Conservation (phyloP, 2,797 vertebrate species). For the Acanthopagrus latus region DNA sequence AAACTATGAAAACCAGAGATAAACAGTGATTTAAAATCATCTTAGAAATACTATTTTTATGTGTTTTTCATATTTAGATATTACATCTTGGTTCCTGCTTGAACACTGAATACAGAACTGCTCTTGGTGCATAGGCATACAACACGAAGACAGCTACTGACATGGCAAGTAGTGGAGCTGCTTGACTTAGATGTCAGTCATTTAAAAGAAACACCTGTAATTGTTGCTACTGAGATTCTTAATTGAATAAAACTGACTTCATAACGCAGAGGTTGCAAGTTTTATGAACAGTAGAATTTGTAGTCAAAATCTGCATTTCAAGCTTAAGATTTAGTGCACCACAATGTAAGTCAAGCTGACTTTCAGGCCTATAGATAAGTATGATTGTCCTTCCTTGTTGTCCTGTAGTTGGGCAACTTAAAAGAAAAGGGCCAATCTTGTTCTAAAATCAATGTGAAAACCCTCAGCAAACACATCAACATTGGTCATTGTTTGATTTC, state of each 20-base stretch:
- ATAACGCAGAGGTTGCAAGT: no score
- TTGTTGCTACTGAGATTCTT: background rate
- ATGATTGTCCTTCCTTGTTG: background rate
- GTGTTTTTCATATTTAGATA: conserved; percentile 49
- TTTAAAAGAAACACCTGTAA: conserved; percentile 11
- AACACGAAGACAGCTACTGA: conserved; percentile 26
- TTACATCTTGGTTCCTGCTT: conserved; percentile 48
- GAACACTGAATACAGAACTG: conserved; percentile 47
- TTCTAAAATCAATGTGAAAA: background rate
- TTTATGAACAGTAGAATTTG: background rate
- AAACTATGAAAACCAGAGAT: conserved; percentile 41
- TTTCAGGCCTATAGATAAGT: background rate
- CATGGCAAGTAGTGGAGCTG: conserved; percentile 1
- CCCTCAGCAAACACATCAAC: conserved; percentile 2
- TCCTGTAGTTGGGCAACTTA: background rate
- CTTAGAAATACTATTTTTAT: conserved; percentile 35
- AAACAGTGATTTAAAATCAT: conserved; percentile 43
- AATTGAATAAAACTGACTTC: background rate
- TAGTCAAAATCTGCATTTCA: background rate
- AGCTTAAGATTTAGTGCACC: background rate
- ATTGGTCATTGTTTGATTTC: conserved; percentile 26
- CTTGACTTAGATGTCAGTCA: conserved; percentile 6
- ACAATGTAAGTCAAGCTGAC: background rate
- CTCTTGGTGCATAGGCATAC: conserved; percentile 30
- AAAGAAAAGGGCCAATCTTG: background rate